Evolutionary conservation across 2,113 vertebrate species (phyloP).

Genomic region (Glaucomys volans): DNA sequence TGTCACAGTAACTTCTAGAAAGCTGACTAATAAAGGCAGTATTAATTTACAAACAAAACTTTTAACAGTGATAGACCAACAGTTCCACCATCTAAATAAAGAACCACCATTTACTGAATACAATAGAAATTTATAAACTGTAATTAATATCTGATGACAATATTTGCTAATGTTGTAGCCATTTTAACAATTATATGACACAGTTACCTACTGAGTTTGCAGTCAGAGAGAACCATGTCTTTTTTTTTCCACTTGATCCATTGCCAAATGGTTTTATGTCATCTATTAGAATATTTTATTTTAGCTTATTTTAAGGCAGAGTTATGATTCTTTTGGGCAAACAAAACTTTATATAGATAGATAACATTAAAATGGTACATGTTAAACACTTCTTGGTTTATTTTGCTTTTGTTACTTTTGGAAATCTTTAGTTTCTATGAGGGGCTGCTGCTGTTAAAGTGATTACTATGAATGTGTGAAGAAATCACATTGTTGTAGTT

Average conservation of each 20-base stretch:
- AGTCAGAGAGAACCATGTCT: neutral
- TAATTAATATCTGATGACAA: neutral
- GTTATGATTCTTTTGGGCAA: neutral
- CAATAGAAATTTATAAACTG: neutral
- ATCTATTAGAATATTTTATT: neutral
- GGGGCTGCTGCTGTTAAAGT: neutral
- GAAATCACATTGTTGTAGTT: neutral
- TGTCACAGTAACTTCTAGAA: neutral
- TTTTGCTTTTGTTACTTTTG: neutral
- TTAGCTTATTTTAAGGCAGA: neutral
- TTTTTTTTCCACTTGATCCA: neutral
- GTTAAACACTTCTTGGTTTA: neutral
- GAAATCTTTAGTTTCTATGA: neutral
- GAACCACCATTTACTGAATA: neutral
- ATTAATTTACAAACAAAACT: neutral
- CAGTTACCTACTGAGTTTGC: neutral
- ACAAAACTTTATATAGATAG: neutral
- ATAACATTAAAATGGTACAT: neutral
- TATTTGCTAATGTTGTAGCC: neutral
- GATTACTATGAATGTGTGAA: neutral
- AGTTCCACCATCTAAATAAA: neutral
- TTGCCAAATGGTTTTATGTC: neutral
- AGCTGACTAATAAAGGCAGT: neutral
- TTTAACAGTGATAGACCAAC: neutral
- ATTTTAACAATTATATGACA: neutral